Conservation (phyloP, 2,888 invertebrate genomes). For the Lysandra coridon region DNA sequence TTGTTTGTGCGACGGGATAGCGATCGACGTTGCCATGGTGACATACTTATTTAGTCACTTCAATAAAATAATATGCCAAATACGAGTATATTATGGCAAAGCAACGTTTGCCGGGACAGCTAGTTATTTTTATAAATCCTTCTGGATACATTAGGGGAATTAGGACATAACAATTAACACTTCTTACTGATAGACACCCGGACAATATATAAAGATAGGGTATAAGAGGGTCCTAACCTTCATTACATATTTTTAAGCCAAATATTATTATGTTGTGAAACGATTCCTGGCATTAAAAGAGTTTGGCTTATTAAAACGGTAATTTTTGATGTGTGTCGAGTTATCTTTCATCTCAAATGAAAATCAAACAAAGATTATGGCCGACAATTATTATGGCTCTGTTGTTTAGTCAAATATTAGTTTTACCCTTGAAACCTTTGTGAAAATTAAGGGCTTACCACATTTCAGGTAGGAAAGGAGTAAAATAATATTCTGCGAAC, state of each 20-base stretch:
- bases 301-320: neutral
- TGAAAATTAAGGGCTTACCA: constrained; percentile 19
- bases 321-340: neutral
- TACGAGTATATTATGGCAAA: too few relatives aligned
- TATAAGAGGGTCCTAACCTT: too few relatives aligned
- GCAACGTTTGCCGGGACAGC: too few relatives aligned
- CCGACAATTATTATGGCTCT: neutral
- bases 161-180: too few relatives aligned
- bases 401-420: constrained; percentile 7
- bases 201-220: too few relatives aligned
- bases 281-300: neutral
- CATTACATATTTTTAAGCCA: neutral
- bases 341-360: constrained; percentile 12
- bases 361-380: constrained; percentile 20
- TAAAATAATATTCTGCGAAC: neutral
- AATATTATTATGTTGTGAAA: neutral
- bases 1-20: too few relatives aligned
- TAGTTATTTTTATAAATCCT: too few relatives aligned
- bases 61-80: too few relatives aligned
- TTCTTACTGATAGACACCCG: too few relatives aligned
- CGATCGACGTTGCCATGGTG: too few relatives aligned
- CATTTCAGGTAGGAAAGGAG: neutral
- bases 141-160: too few relatives aligned
- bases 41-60: too few relatives aligned
- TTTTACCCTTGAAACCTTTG: constrained; percentile 22